phyloP scores from a whole-genome alignment of 2,888 invertebrate genomes.

The Ceramica pisi region DNA sequence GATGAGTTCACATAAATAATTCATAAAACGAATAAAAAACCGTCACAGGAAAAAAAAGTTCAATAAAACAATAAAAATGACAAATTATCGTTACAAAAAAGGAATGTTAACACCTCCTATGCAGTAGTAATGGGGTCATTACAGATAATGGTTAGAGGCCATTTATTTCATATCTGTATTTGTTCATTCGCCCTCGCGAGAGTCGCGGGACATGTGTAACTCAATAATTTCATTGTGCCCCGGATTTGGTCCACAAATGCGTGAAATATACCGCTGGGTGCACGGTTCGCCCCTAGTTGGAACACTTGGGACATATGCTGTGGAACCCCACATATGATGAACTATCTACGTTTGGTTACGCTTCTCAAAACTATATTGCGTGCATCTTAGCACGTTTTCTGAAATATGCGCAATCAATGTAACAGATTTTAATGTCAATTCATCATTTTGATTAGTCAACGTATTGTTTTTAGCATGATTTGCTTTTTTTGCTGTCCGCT shows the following conservation, averaged over 20 bases:
- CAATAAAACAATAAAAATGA: slow-evolving; percentile 66
- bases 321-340: slow-evolving; percentile 70
- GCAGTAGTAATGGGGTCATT: slow-evolving; percentile 79
- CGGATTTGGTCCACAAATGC: slow-evolving; percentile 84
- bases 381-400: slow-evolving; percentile 1
- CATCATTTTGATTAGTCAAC: slow-evolving; percentile 3
- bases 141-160: slow-evolving; percentile 78
- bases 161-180: slow-evolving; percentile 87
- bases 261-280: slow-evolving; percentile 84
- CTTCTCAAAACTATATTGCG: slow-evolving; percentile 28
- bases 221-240: slow-evolving; percentile 82
- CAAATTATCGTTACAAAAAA: slow-evolving; percentile 64
- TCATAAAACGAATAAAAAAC: slow-evolving; percentile 34
- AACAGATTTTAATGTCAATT: neutral
- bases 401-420: neutral
- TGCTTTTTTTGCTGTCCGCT: neutral
- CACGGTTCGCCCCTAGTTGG: slow-evolving; percentile 70
- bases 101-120: slow-evolving; percentile 75
- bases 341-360: slow-evolving; percentile 44
- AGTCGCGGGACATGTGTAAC: slow-evolving; percentile 84
- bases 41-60: neutral
- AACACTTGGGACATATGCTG: slow-evolving; percentile 76
- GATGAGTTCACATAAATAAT: slow-evolving; percentile 9
- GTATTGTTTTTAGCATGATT: neutral
- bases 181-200: slow-evolving; percentile 78